Percentiles rank a stretch among this genome's conserved stretches.
These are phyloP conservation scores for Xestia rhomboidea DNA, from an alignment of 2,888 invertebrate species.

Conservation along the genomic window DNA sequence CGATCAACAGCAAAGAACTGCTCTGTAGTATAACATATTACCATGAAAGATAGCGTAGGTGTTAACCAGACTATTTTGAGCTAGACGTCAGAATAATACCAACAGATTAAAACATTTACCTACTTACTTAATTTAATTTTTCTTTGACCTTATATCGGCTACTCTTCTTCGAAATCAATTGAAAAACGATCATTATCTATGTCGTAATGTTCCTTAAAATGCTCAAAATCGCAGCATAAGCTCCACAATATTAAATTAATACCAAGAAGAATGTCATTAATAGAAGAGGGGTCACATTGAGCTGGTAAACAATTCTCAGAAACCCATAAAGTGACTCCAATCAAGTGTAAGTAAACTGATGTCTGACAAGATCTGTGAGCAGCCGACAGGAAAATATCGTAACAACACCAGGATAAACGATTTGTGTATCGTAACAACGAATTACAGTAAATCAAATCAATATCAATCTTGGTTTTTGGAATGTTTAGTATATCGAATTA, in stretches of 20 bases:
- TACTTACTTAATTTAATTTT: neutral
- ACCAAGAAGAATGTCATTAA: slow-evolving; percentile 8
- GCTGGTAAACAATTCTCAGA: slow-evolving; percentile 51
- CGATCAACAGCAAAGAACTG: neutral
- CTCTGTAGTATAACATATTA: neutral
- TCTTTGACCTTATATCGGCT: neutral
- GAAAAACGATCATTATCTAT: neutral
- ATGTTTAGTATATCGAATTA: neutral
- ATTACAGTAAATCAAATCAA: slow-evolving; percentile 23
- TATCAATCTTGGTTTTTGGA: slow-evolving; percentile 22
- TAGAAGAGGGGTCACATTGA: slow-evolving; percentile 35
- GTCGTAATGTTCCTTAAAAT: neutral
- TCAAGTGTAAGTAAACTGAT: slow-evolving; percentile 53
- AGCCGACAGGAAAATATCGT: slow-evolving; percentile 46
- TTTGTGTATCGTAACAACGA: slow-evolving; percentile 24
- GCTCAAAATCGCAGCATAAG: neutral
- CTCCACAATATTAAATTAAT: neutral
- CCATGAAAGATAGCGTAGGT: neutral
- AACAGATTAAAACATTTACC: neutral
- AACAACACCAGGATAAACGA: slow-evolving; percentile 31
- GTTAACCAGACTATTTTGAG: neutral
- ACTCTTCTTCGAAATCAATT: neutral
- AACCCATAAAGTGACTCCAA: slow-evolving; percentile 55
- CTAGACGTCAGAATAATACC: neutral
- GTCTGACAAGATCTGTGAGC: slow-evolving; percentile 39